phyloP scores from a whole-genome alignment of 1,140 invertebrate genomes.

The Scaptomyza montana region DNA sequence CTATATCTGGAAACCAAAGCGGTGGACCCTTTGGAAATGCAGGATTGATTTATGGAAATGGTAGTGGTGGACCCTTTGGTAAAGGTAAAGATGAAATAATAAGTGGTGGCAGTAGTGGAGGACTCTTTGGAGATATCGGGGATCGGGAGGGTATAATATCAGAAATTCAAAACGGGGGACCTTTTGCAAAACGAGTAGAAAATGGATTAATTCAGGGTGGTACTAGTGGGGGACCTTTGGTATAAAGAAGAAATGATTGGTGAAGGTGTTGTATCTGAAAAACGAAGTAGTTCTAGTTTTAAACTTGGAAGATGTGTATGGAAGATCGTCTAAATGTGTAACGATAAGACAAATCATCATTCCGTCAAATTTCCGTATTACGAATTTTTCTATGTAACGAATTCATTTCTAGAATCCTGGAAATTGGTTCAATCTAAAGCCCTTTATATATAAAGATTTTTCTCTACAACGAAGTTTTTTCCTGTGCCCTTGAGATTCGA shows the following conservation, averaged over 20 bases:
- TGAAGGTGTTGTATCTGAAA: background rate
- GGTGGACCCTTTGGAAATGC: background rate
- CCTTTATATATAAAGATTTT: no score
- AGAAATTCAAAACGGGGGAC: background rate
- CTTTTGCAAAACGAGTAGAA: background rate
- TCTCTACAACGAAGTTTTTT: no score
- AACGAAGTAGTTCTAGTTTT: background rate
- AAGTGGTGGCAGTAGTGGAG: constrained; percentile 1
- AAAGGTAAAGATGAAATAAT: background rate
- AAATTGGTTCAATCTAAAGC: no score
- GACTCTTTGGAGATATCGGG: background rate
- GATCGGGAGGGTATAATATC: no score
- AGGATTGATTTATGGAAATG: background rate
- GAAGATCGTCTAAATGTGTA: no score
- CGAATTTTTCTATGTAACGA: no score
- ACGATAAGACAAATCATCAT: no score
- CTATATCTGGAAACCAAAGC: background rate
- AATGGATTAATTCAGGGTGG: background rate
- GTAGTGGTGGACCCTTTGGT: background rate
- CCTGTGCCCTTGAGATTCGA: no score
- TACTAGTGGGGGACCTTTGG: constrained; percentile 5
- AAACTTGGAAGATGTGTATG: no score
- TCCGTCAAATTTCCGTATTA: no score
- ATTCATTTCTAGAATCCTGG: no score
- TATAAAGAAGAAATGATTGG: background rate